phyloP scores from a whole-genome alignment of 92 coral and sea anemone species.

The Phenganax marumi region DNA sequence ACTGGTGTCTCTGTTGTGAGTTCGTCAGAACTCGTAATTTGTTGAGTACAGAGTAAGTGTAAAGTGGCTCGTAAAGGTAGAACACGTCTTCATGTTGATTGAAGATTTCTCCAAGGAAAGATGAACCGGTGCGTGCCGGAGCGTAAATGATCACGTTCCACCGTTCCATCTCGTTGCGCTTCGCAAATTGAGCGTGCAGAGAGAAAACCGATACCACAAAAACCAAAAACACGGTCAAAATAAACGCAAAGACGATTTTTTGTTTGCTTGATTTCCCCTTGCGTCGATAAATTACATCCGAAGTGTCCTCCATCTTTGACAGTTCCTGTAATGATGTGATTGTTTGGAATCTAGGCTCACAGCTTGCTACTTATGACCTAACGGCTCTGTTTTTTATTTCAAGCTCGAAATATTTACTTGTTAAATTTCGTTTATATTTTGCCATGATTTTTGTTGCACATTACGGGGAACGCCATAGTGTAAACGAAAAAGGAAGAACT shows the following conservation, averaged over 20 bases:
- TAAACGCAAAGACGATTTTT: neutral
- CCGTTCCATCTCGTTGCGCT: conserved; percentile 3
- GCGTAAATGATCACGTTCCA: conserved; percentile 69
- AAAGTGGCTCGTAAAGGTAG: conserved; percentile 79
- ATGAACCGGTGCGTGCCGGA: conserved; percentile 83
- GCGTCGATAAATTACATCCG: neutral
- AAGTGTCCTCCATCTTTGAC: neutral
- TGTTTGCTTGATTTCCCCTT: neutral
- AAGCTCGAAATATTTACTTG: neutral
- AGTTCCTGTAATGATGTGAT: conserved; percentile 1
- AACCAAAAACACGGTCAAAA: neutral
- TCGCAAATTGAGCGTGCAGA: neutral
- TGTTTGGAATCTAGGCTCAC: neutral
- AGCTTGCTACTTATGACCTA: neutral
- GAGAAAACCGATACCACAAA: neutral
- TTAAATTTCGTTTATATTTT: neutral
- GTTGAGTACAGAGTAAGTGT: conserved; percentile 28
- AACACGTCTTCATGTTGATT: conserved; percentile 74
- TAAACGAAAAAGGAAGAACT: neutral
- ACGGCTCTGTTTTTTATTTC: neutral
- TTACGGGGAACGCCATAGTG: too few relatives aligned
- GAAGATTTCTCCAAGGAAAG: conserved; percentile 84
- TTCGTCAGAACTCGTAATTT: conserved; percentile 45
- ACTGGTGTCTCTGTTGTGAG: conserved; percentile 58
- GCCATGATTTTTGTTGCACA: neutral